Conservation (phyloP, 2,113 vertebrate species). For the Odontophorus gujanensis region DNA sequence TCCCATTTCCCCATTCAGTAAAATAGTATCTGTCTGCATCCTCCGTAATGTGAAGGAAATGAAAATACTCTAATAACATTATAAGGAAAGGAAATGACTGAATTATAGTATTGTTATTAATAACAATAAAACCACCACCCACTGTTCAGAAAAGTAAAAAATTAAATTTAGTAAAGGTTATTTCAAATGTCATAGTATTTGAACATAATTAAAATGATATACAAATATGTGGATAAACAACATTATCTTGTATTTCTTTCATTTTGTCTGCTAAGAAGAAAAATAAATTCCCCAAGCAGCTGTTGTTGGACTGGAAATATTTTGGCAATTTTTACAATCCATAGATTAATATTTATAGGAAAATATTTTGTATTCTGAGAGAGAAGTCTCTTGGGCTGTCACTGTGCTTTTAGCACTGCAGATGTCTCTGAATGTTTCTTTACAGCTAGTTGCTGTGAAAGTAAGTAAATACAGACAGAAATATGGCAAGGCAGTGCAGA, state of each 20-base stretch:
- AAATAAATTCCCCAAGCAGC: conserved; percentile 4
- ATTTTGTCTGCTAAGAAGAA: neutral
- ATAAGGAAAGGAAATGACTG: conserved; percentile 9
- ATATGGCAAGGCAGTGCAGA: neutral
- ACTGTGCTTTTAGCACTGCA: conserved; percentile 44
- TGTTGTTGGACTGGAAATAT: conserved; percentile 14
- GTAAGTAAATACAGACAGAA: conserved; percentile 34
- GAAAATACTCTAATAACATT: neutral
- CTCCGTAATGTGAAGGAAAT: neutral
- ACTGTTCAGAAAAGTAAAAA: conserved; percentile 31
- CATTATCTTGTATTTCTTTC: neutral
- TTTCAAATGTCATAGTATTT: conserved; percentile 15
- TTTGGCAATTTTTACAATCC: conserved; percentile 9
- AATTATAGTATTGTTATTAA: conserved; percentile 17
- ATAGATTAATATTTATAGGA: conserved; percentile 45
- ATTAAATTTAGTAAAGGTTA: conserved; percentile 36
- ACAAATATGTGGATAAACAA: neutral
- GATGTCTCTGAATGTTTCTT: conserved; percentile 36
- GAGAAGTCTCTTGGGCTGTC: neutral
- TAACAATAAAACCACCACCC: neutral
- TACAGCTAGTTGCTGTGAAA: conserved; percentile 21
- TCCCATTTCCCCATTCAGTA: neutral
- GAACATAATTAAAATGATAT: conserved; percentile 25
- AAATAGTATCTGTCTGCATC: neutral
- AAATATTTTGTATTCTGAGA: conserved; percentile 43